A percentile compares a stretch with the other conserved stretches of the same genome.
phyloP scores from a whole-genome alignment of 2,113 vertebrate species.

The Gavialis gangeticus region DNA sequence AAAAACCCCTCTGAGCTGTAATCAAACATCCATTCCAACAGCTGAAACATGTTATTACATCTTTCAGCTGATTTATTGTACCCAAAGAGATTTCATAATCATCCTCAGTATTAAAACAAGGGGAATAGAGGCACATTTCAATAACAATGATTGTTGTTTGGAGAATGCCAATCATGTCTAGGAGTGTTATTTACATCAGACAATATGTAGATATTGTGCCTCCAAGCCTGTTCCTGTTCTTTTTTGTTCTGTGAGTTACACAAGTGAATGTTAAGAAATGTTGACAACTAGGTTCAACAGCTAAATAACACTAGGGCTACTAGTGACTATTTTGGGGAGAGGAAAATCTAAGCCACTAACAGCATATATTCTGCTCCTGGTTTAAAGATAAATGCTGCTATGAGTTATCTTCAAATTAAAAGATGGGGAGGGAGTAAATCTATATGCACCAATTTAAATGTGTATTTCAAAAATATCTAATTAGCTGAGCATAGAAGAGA shows the following conservation, averaged over 20 bases:
- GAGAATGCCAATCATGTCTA: constrained; percentile 82
- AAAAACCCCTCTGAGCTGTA: constrained; percentile 76
- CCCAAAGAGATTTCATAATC: constrained; percentile 84
- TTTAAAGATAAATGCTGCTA: constrained; percentile 18
- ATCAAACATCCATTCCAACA: constrained; percentile 80
- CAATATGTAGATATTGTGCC: constrained; percentile 85
- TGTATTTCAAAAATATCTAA: constrained; percentile 57
- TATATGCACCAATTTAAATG: constrained; percentile 33
- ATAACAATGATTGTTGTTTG: constrained; percentile 88
- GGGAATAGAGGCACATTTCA: constrained; percentile 89
- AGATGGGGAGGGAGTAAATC: constrained; percentile 57
- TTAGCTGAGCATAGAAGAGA: constrained; percentile 61
- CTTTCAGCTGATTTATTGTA: constrained; percentile 82
- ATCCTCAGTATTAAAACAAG: constrained; percentile 82
- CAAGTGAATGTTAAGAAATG: constrained; percentile 78
- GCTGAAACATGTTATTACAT: constrained; percentile 77
- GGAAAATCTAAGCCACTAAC: constrained; percentile 26
- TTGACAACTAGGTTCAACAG: constrained; percentile 72
- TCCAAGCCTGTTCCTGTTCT: constrained; percentile 76
- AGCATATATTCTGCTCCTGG: constrained; percentile 33
- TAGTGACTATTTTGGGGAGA: constrained; percentile 49
- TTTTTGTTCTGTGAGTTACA: constrained; percentile 81
- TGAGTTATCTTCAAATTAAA: constrained; percentile 15
- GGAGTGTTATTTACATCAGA: constrained; percentile 77
- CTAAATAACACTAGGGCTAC: constrained; percentile 57